Evolutionary conservation across 2,888 invertebrate genomes (phyloP).

Genomic region (Dorcus hopei): DNA sequence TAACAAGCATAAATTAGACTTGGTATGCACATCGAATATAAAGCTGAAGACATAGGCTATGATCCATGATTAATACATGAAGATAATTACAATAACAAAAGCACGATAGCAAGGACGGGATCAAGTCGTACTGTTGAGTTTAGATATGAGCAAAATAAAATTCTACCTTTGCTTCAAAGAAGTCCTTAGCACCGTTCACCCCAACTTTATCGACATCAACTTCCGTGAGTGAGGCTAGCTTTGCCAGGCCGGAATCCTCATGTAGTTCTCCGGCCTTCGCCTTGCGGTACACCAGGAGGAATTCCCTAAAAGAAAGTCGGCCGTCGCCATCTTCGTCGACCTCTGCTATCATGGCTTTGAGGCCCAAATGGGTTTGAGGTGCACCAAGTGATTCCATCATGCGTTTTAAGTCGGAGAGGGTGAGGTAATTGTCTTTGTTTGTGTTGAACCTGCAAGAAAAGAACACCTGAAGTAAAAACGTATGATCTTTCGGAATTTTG

Average conservation of each 20-base stretch:
- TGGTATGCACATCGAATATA: too few species aligned
- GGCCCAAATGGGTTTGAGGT: conserved; percentile 91
- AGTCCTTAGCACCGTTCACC: conserved; percentile 90
- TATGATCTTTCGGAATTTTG: too few species aligned
- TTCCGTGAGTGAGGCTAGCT: conserved; percentile 83
- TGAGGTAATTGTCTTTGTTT: conserved; percentile 83
- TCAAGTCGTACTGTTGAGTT: too few species aligned
- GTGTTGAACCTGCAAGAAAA: conserved; percentile 77
- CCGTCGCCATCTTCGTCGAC: conserved; percentile 84
- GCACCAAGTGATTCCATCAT: conserved; percentile 97
- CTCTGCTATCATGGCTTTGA: conserved; percentile 93
- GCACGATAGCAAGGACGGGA: too few species aligned
- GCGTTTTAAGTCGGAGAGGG: conserved; percentile 83
- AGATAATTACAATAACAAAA: too few species aligned
- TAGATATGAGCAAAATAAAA: too few species aligned
- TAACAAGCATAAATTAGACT: too few species aligned
- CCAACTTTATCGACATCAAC: conserved; percentile 93
- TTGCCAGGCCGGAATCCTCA: conserved; percentile 80
- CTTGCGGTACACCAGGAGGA: conserved; percentile 78
- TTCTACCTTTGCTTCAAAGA: conserved; percentile 87
- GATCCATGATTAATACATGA: too few species aligned
- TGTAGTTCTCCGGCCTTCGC: conserved; percentile 88
- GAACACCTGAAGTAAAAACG: not conserved
- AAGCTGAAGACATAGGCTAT: too few species aligned
- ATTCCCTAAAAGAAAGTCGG: conserved; percentile 88